These are phyloP conservation scores for Sarcophilus harrisii DNA, from an alignment of 2,797 vertebrate genomes.

Conservation along the genomic window DNA sequence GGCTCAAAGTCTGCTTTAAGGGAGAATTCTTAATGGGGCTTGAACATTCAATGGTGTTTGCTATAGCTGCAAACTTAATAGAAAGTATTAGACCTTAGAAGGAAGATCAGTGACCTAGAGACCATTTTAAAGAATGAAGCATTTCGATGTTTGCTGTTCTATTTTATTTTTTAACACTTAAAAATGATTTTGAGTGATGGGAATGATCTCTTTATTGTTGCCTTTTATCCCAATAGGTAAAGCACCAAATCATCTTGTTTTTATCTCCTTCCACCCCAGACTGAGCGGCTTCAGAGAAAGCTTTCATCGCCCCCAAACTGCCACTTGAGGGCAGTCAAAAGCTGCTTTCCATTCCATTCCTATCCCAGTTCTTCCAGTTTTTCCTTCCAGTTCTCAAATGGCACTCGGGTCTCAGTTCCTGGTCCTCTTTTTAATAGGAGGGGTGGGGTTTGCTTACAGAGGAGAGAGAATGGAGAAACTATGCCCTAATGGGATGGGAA, in stretches of 20 bases:
- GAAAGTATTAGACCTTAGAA: constrained; percentile 61
- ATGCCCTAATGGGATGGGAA: constrained; percentile 5
- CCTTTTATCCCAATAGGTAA: background rate
- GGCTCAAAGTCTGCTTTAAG: constrained; percentile 51
- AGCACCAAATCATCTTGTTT: background rate
- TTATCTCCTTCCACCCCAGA: background rate
- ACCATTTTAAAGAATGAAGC: constrained; percentile 36
- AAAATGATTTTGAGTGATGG: constrained; percentile 45
- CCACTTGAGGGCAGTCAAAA: constrained; percentile 72
- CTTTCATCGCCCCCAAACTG: background rate
- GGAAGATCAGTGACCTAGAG: constrained; percentile 16
- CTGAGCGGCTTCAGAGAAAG: background rate
- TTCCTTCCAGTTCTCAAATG: background rate
- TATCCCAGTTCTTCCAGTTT: background rate
- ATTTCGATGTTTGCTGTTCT: constrained; percentile 39
- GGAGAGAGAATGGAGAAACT: constrained; percentile 39
- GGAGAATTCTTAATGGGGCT: constrained; percentile 72
- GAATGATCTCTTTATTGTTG: constrained; percentile 6
- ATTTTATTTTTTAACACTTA: constrained; percentile 16
- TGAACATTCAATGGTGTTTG: constrained; percentile 68
- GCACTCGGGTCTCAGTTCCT: constrained; percentile 46
- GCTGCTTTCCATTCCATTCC: constrained; percentile 43
- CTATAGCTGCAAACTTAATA: constrained; percentile 55
- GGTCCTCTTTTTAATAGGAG: constrained; percentile 18
- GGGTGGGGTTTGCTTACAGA: constrained; percentile 25